These are phyloP conservation scores for Rhinoraja longicauda DNA, from an alignment of 2,797 vertebrate species.

Conservation along the genomic window DNA sequence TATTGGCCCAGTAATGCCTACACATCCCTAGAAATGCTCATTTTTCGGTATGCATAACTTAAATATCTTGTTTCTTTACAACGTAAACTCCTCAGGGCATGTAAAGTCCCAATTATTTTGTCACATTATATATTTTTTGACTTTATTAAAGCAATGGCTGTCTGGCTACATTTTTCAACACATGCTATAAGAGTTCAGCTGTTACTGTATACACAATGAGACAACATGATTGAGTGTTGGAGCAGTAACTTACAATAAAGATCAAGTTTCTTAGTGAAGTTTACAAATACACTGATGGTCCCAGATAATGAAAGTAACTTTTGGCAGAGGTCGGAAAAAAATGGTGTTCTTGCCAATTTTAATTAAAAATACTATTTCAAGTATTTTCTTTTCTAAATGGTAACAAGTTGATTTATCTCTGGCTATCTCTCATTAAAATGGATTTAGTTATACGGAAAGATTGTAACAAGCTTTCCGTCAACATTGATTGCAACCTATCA, in stretches of 20 bases:
- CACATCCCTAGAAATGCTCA: background rate
- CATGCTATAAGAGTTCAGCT: background rate
- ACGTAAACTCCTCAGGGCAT: background rate
- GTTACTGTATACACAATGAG: background rate
- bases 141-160: background rate
- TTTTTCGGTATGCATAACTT: background rate
- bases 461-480: background rate
- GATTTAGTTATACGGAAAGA: background rate
- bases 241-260: background rate
- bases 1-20: background rate
- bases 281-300: background rate
- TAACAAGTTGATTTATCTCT: background rate
- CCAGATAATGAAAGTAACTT: background rate
- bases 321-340: background rate
- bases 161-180: too few species aligned
- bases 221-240: background rate
- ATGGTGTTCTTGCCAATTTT: background rate
- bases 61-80: background rate
- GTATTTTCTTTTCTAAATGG: background rate
- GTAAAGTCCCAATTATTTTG: background rate
- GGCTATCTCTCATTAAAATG: background rate
- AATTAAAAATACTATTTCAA: background rate
- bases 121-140: background rate
- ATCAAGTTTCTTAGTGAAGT: background rate
- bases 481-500: background rate